Percentiles rank a stretch among this genome's conserved stretches.
Evolutionary conservation across 2,888 invertebrate species (phyloP).

Genomic region (Muschampia staudingeri): DNA sequence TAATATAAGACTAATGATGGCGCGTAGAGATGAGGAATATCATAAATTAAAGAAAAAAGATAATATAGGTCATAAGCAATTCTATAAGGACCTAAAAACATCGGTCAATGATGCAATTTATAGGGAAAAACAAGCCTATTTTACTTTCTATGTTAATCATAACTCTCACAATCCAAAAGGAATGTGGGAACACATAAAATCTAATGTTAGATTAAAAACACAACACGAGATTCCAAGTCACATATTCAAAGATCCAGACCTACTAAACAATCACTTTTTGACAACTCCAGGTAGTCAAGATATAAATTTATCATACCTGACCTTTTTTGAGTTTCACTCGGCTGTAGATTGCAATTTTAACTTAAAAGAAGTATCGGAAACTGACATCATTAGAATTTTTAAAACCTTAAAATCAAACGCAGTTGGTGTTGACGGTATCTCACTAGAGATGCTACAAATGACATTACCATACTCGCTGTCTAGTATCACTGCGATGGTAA

Average conservation of each 20-base stretch:
- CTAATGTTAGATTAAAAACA: not conserved
- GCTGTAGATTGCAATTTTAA: not conserved
- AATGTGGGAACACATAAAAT: slow-evolving; percentile 26
- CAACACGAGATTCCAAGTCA: not conserved
- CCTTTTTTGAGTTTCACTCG: slow-evolving; percentile 17
- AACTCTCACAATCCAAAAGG: not conserved
- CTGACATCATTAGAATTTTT: not conserved
- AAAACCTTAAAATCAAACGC: slow-evolving; percentile 50
- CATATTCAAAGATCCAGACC: not conserved
- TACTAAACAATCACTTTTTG: not conserved
- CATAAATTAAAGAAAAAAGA: not conserved
- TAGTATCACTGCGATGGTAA: slow-evolving; percentile 41
- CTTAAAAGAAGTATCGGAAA: not conserved
- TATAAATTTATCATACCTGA: slow-evolving; percentile 18
- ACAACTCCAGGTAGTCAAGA: slow-evolving; percentile 15
- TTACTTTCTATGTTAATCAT: not conserved
- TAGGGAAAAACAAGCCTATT: slow-evolving; percentile 20
- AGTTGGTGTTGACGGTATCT: slow-evolving; percentile 47
- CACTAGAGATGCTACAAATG: slow-evolving; percentile 42
- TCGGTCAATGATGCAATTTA: slow-evolving; percentile 3
- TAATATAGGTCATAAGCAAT: not conserved
- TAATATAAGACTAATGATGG: slow-evolving; percentile 7
- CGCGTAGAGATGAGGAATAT: not conserved
- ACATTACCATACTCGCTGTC: slow-evolving; percentile 30
- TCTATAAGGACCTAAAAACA: not conserved